These are phyloP conservation scores for Benitochromis conjunctus DNA, from an alignment of 2,113 vertebrate species.

Conservation along the genomic window DNA sequence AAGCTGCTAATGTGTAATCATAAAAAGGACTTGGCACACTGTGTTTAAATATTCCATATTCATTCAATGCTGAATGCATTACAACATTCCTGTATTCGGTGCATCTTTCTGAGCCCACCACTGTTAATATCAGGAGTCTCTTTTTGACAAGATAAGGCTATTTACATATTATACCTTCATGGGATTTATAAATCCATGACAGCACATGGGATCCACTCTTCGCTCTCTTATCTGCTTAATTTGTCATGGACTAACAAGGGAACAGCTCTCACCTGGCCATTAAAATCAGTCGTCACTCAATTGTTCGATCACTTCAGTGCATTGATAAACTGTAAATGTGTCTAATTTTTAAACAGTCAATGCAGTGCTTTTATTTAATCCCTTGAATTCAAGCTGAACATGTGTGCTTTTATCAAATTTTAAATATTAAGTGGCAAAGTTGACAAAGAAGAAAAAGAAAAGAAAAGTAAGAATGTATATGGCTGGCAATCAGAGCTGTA, in stretches of 20 bases:
- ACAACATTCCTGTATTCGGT: not conserved
- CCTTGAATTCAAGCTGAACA: not conserved
- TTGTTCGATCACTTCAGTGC: not conserved
- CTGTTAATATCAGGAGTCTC: not conserved
- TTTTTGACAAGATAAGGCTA: not conserved
- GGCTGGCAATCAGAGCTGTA: not conserved
- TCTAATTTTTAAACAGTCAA: not conserved
- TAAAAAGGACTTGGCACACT: conserved; percentile 41
- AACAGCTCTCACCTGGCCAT: not conserved
- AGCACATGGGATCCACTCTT: not conserved
- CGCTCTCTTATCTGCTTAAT: not conserved
- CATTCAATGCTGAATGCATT: conserved; percentile 6
- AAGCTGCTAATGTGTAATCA: conserved; percentile 69
- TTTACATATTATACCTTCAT: not conserved
- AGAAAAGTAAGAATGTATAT: not conserved
- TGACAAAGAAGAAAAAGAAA: not conserved
- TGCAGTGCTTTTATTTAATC: not conserved
- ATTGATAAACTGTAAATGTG: not conserved
- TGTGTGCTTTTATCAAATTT: not conserved
- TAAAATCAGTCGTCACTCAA: not conserved
- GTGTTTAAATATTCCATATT: conserved; percentile 37
- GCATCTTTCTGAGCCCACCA: not conserved
- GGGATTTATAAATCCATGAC: not conserved
- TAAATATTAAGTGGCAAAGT: not conserved
- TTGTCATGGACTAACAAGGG: not conserved